Evolutionary conservation across 35 echinoderm and acorn worm species (phyloP), one percentile per base, ranked within the genome.

Genomic region (Eucidaris tribuloides): DNA sequence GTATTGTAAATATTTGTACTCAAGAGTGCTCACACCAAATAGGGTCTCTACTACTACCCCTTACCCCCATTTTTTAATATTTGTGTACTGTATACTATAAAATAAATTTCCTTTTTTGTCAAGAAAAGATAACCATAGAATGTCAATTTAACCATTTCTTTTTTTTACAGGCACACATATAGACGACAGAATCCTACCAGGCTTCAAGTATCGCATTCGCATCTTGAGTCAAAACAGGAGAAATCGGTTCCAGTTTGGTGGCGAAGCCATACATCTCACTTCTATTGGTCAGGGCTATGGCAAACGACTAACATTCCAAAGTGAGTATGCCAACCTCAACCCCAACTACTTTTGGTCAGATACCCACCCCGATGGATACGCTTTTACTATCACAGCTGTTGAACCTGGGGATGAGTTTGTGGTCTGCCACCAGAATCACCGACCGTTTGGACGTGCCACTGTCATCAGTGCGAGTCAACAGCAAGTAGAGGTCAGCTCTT

Each of bases 281-380:
- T 81, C 59, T 24, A 84, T 93, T 38, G 85, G 91, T 20, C 85
- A 89, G 46, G 91, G 91, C 4, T 93, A 93, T 28, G 91, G 91
- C n/a, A 88, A 84, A 59, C 65, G 91, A 20, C 45, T 93, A n/a
- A 93, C 91, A 6, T 93, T 93, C 37, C 58, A 81, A 7, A 24
- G 31, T 24, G 25, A 78, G 13, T 31, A 41, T 19, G 39, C 61
- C 15, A 93, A 93, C 62, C 52, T 79, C 34, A 93, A 93, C 49
- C 31, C 43, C 25, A 88, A 93, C 62, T 89, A 45, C 76, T 93
- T 93, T 74, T 93, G 81, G 80, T 84, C 91, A 28, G 91, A 93
- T 58, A 84, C 66, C 31, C 31, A 71, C 27, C 61, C 79, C 4
- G 30, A 61, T 1, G 91, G 91, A 3, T 93, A 89, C 36, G 91